Evolutionary conservation across 2,113 vertebrate genomes (phyloP).

Genomic region (Oryzias celebensis): DNA sequence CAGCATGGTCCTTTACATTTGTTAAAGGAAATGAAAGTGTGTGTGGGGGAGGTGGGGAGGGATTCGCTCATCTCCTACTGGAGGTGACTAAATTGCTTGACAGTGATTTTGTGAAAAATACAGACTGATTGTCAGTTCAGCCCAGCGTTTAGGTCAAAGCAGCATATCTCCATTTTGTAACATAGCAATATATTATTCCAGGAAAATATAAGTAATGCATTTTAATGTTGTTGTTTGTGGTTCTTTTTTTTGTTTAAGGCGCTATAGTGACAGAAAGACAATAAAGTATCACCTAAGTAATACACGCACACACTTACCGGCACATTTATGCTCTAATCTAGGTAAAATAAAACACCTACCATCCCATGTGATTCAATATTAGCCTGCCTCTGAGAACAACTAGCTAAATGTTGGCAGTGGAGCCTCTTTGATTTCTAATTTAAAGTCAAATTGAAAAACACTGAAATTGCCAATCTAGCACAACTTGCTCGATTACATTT

Average conservation of each 20-base stretch:
- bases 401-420: slow-evolving; percentile 29
- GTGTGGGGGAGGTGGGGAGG: not conserved
- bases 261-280: no score
- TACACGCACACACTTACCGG: not conserved
- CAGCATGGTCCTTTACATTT: no score
- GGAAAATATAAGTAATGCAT: no score
- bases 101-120: not conserved
- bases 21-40: no score
- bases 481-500: slow-evolving; percentile 55
- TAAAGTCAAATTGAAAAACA: slow-evolving; percentile 50
- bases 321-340: slow-evolving; percentile 7
- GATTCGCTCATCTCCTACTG: not conserved
- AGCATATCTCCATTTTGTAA: no score
- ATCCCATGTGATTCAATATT: slow-evolving; percentile 30
- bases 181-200: no score
- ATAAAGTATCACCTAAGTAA: not conserved
- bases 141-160: not conserved
- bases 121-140: not conserved
- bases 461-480: slow-evolving; percentile 49
- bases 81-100: slow-evolving; percentile 2
- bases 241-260: no score
- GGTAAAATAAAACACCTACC: slow-evolving; percentile 23
- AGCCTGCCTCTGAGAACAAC: slow-evolving; percentile 21
- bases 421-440: slow-evolving; percentile 54
- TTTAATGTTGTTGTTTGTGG: no score